Conservation (phyloP, 2,797 vertebrate species). For the Novumbra hubbsi region DNA sequence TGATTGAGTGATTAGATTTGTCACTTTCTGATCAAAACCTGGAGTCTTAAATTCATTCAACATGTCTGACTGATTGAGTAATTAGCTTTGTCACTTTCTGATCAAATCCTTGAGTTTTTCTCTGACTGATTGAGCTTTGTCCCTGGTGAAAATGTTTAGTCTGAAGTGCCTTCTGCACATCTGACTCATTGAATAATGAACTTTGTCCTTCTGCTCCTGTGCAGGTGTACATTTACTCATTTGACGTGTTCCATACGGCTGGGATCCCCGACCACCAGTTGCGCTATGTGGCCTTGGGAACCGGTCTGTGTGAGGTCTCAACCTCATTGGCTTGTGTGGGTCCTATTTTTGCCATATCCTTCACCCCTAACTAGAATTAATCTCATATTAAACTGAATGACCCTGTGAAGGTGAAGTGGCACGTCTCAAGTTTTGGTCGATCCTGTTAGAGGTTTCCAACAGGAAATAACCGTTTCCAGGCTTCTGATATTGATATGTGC, state of each 20-base stretch:
- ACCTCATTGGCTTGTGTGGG: slow-evolving; percentile 75
- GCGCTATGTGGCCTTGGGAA: slow-evolving; percentile 71
- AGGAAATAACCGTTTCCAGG: neutral
- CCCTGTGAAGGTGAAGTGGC: neutral
- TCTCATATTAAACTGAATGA: neutral
- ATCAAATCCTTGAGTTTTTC: neutral
- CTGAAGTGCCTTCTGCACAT: neutral
- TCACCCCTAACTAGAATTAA: neutral
- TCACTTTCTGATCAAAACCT: too few relatives aligned
- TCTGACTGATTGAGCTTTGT: too few relatives aligned
- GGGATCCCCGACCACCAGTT: slow-evolving; percentile 71
- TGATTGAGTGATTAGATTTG: too few relatives aligned
- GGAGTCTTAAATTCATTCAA: too few relatives aligned
- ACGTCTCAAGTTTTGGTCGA: neutral
- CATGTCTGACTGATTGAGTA: too few relatives aligned
- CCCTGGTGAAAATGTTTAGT: neutral
- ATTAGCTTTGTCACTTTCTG: neutral
- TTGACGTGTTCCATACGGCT: slow-evolving; percentile 72
- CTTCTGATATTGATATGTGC: neutral
- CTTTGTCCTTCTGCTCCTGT: slow-evolving; percentile 16
- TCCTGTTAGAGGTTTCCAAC: neutral
- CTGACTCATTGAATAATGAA: neutral
- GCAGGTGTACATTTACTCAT: slow-evolving; percentile 83
- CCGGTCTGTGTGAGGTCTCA: slow-evolving; percentile 70
- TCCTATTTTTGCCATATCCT: slow-evolving; percentile 11